A percentile compares a stretch with the other conserved stretches of the same genome.
phyloP scores from a whole-genome alignment of 2,797 vertebrate species.

The Rhabdophis nuchalis region DNA sequence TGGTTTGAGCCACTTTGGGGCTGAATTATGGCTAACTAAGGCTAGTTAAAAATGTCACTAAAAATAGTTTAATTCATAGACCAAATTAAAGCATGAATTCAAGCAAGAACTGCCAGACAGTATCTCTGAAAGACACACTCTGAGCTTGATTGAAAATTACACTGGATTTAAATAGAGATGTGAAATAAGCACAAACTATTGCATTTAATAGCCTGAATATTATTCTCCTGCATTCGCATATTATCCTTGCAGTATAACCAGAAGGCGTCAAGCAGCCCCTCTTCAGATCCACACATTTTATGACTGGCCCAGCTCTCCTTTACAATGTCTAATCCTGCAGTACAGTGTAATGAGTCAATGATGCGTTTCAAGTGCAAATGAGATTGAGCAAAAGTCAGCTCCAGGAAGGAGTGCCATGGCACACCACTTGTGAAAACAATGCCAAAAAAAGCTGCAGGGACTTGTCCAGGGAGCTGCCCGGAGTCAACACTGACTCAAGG shows the following conservation, averaged over 20 bases:
- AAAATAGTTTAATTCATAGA: background rate
- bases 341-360: background rate
- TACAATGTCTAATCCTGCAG: background rate
- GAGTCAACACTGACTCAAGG: background rate
- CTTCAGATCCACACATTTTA: background rate
- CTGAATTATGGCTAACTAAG: background rate
- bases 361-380: background rate
- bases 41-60: background rate
- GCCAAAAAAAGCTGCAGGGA: background rate
- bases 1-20: background rate
- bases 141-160: background rate
- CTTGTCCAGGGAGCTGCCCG: background rate
- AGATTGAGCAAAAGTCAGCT: background rate
- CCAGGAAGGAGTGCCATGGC: background rate
- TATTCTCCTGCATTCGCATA: background rate
- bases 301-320: background rate
- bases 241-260: background rate
- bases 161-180: slow-evolving; percentile 2
- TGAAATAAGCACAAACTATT: background rate
- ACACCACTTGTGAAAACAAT: background rate
- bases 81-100: background rate
- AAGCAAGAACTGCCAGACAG: background rate
- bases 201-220: background rate
- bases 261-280: background rate
- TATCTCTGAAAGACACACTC: slow-evolving; percentile 5